A percentile compares a stretch with the other conserved stretches of the same genome.
phyloP scores from a whole-genome alignment of 1,140 invertebrate genomes.

The Drosophila sp. region DNA sequence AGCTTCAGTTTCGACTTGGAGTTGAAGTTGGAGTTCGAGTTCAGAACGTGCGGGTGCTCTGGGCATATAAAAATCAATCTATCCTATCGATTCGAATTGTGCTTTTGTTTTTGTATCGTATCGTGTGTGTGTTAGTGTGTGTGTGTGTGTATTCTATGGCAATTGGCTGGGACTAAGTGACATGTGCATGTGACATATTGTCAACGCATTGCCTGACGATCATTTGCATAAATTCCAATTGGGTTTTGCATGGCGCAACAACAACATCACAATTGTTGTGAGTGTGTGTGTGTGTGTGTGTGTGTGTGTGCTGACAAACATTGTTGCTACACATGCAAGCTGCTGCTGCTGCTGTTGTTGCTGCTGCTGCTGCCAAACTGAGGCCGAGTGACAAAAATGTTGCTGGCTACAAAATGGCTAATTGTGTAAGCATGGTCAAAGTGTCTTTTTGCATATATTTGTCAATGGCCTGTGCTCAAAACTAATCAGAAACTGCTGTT shows the following conservation, averaged over 20 bases:
- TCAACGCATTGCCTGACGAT: slow-evolving; percentile 76
- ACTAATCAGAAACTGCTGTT: slow-evolving; percentile 68
- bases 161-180: slow-evolving; percentile 66
- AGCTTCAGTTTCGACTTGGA: not conserved
- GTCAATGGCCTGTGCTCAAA: slow-evolving; percentile 34
- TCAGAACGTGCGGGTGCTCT: slow-evolving; percentile 71
- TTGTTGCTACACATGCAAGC: slow-evolving; percentile 78
- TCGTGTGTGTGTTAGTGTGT: slow-evolving; percentile 32
- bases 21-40: slow-evolving; percentile 46
- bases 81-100: slow-evolving; percentile 51
- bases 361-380: slow-evolving; percentile 14
- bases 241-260: slow-evolving; percentile 26
- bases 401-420: slow-evolving; percentile 78
- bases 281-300: slow-evolving; percentile 6
- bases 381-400: slow-evolving; percentile 74
- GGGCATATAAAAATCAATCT: slow-evolving; percentile 53
- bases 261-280: slow-evolving; percentile 16
- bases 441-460: slow-evolving; percentile 56
- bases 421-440: slow-evolving; percentile 67
- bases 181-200: slow-evolving; percentile 82
- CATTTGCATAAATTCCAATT: slow-evolving; percentile 80
- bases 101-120: not conserved
- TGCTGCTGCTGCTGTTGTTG: slow-evolving; percentile 21
- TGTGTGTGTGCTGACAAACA: slow-evolving; percentile 70
- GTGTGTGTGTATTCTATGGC: slow-evolving; percentile 31